These are phyloP conservation scores for Latrodectus elegans DNA, from an alignment of 2,888 invertebrate species.

Conservation along the genomic window DNA sequence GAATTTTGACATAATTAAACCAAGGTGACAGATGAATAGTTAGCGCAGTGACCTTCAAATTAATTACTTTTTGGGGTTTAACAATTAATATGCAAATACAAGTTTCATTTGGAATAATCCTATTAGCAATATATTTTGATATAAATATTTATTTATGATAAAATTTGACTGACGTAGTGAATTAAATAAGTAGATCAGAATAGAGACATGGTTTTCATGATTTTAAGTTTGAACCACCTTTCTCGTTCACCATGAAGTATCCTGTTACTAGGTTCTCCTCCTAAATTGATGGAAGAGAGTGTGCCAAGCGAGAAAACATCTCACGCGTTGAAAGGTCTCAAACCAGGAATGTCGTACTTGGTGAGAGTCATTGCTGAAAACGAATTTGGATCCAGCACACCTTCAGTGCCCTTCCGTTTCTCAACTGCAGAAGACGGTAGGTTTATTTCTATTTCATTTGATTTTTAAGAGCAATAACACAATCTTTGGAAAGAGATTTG, in stretches of 20 bases:
- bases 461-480: too few relatives aligned
- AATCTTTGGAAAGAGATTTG: too few relatives aligned
- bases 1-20: too few relatives aligned
- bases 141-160: too few relatives aligned
- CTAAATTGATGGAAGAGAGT: slow-evolving; percentile 26
- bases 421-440: slow-evolving; percentile 55
- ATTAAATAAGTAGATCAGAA: too few relatives aligned
- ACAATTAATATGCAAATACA: too few relatives aligned
- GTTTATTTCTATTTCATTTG: background rate
- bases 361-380: slow-evolving; percentile 55
- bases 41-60: too few relatives aligned
- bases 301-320: slow-evolving; percentile 14
- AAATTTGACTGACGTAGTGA: too few relatives aligned
- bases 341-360: slow-evolving; percentile 51
- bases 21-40: too few relatives aligned
- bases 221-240: background rate
- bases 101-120: too few relatives aligned
- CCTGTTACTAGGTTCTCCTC: slow-evolving; percentile 31
- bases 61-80: too few relatives aligned
- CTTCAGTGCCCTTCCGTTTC: slow-evolving; percentile 50
- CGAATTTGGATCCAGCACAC: slow-evolving; percentile 55
- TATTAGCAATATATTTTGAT: too few relatives aligned
- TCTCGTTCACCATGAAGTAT: background rate
- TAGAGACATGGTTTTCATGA: background rate
- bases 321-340: slow-evolving; percentile 14